Percentiles rank a stretch among this genome's conserved stretches.
These are phyloP conservation scores for Sturmia bella DNA, from an alignment of 2,888 invertebrate species.

Conservation along the genomic window DNA sequence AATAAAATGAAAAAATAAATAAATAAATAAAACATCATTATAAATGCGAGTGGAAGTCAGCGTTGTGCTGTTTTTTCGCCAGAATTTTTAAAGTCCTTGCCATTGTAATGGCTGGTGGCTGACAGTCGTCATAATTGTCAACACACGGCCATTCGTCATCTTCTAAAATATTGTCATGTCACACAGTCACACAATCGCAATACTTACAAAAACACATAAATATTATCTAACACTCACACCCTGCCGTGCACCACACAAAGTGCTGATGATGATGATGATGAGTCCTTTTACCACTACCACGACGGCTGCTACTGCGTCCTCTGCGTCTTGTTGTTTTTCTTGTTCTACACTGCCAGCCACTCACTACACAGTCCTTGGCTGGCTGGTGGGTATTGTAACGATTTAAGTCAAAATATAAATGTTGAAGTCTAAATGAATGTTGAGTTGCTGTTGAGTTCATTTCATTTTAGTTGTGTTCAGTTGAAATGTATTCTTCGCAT, in stretches of 20 bases:
- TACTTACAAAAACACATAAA: constrained; percentile 18
- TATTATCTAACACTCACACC: constrained; percentile 40
- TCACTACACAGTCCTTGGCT: constrained; percentile 32
- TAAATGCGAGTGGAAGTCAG: constrained; percentile 28
- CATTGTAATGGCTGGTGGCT: constrained; percentile 36
- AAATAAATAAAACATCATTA: constrained; percentile 34
- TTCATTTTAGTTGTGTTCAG: constrained; percentile 30
- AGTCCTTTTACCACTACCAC: constrained; percentile 15
- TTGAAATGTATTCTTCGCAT: constrained; percentile 53
- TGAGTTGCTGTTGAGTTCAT: constrained; percentile 46
- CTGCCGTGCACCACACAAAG: constrained; percentile 13
- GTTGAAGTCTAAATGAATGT: constrained; percentile 48
- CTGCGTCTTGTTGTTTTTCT: not conserved
- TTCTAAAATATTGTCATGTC: constrained; percentile 61
- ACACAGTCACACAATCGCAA: constrained; percentile 31
- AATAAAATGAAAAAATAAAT: constrained; percentile 12
- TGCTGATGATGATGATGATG: constrained; percentile 46
- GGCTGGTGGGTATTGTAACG: constrained; percentile 49
- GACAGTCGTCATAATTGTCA: constrained; percentile 68
- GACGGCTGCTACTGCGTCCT: too few species aligned
- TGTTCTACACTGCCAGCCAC: not conserved
- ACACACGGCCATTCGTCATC: constrained; percentile 67
- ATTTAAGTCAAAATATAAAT: constrained; percentile 45
- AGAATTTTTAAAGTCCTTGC: constrained; percentile 29
- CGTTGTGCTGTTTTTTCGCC: constrained; percentile 14